Evolutionary conservation across 64 coral and sea anemone genomes (phyloP).

Genomic region (Pocillopora damicornis): DNA sequence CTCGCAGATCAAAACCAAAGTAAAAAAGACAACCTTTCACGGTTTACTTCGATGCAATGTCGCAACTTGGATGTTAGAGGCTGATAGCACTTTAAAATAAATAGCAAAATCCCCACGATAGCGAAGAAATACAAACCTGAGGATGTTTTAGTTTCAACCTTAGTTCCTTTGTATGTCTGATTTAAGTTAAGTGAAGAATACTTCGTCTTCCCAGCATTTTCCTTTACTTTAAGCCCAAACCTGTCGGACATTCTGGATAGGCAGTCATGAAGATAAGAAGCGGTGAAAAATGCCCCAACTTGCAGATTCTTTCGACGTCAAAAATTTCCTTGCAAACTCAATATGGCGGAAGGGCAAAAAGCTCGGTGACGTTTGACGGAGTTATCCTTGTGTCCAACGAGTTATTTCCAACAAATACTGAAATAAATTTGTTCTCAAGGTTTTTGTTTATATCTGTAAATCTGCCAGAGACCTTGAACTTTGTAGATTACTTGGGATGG

Average conservation of each 20-base stretch:
- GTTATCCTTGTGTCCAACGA: slow-evolving; percentile 9
- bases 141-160: slow-evolving; percentile 98
- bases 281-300: slow-evolving; percentile 82
- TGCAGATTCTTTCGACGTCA: slow-evolving; percentile 81
- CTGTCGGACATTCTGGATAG: slow-evolving; percentile 99
- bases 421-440: not conserved
- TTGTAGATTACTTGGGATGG: slow-evolving; percentile 68
- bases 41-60: not conserved
- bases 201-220: slow-evolving; percentile 99
- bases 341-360: slow-evolving; percentile 82
- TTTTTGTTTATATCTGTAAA: slow-evolving; percentile 25
- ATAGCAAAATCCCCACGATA: not conserved
- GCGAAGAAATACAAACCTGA: slow-evolving; percentile 80
- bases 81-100: not conserved
- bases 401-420: slow-evolving; percentile 28
- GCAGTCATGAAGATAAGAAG: slow-evolving; percentile 99
- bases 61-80: not conserved
- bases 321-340: slow-evolving; percentile 75
- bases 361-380: slow-evolving; percentile 78
- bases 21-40: not conserved
- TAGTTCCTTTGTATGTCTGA: slow-evolving; percentile 99
- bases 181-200: slow-evolving; percentile 99
- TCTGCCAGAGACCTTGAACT: not conserved
- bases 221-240: slow-evolving; percentile 99
- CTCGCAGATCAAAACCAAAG: slow-evolving; percentile 14